A percentile compares a stretch with the other conserved stretches of the same genome.
phyloP scores from a whole-genome alignment of 2,797 vertebrate genomes.

The Tympanoctomys barrerae region DNA sequence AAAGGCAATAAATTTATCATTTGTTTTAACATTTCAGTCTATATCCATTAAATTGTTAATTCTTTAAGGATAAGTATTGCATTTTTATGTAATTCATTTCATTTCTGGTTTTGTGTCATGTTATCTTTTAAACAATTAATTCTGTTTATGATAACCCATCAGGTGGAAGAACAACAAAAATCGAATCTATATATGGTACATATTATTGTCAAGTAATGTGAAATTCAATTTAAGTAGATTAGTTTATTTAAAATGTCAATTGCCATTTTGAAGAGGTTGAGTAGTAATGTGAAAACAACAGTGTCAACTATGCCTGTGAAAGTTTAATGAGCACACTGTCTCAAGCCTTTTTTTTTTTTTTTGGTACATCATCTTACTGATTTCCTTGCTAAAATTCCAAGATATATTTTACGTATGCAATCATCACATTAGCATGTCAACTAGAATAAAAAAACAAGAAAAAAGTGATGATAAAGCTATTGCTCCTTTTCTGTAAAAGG shows the following conservation, averaged over 20 bases:
- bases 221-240: slow-evolving; percentile 22
- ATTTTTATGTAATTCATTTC: slow-evolving; percentile 7
- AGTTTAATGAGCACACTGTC: neutral
- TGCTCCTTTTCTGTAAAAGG: neutral
- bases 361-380: neutral
- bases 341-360: neutral
- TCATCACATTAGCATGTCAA: neutral
- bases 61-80: neutral
- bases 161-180: neutral
- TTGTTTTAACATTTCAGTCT: neutral
- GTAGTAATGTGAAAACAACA: neutral
- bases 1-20: neutral
- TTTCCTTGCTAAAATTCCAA: neutral
- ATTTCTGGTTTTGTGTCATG: neutral
- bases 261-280: neutral
- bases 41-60: neutral
- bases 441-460: neutral
- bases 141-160: neutral
- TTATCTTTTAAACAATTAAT: slow-evolving; percentile 27
- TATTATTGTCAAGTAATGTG: neutral
- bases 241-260: neutral
- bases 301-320: neutral
- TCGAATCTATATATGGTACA: neutral
- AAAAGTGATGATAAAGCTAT: neutral
- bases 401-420: neutral